Percentiles rank a stretch among this genome's conserved stretches.
Evolutionary conservation across 2,113 vertebrate species (phyloP).

Genomic region (Halcyon malimbica): DNA sequence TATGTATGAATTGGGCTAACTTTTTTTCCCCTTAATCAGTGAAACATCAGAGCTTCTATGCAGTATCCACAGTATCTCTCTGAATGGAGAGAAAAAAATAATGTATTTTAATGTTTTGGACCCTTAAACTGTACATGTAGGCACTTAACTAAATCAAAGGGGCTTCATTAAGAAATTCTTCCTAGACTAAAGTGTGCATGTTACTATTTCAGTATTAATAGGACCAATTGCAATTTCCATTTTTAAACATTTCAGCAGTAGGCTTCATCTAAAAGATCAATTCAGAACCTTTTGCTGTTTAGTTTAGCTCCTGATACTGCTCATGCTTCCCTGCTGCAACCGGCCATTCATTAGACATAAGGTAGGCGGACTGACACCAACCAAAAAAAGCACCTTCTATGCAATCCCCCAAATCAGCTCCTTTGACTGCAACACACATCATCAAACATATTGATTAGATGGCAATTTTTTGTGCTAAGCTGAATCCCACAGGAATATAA

Average conservation of each 20-base stretch:
- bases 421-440: neutral
- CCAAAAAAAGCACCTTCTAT: neutral
- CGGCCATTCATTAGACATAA: fast-evolving
- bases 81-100: neutral
- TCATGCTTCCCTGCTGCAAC: neutral
- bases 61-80: neutral
- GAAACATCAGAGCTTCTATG: neutral
- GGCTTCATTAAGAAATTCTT: neutral
- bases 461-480: too few relatives aligned
- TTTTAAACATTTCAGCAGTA: neutral
- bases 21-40: neutral
- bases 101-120: neutral
- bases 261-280: neutral
- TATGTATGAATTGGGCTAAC: fast-evolving
- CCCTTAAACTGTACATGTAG: neutral
- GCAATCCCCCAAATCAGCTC: neutral
- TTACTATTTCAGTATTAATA: neutral
- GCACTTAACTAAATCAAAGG: neutral
- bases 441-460: neutral
- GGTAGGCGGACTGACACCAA: neutral
- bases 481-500: neutral
- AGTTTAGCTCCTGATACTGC: neutral
- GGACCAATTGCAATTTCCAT: neutral
- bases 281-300: neutral
- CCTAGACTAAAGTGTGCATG: neutral